These are phyloP conservation scores for Mus minutoides DNA, from an alignment of 2,797 vertebrate genomes.

Conservation along the genomic window DNA sequence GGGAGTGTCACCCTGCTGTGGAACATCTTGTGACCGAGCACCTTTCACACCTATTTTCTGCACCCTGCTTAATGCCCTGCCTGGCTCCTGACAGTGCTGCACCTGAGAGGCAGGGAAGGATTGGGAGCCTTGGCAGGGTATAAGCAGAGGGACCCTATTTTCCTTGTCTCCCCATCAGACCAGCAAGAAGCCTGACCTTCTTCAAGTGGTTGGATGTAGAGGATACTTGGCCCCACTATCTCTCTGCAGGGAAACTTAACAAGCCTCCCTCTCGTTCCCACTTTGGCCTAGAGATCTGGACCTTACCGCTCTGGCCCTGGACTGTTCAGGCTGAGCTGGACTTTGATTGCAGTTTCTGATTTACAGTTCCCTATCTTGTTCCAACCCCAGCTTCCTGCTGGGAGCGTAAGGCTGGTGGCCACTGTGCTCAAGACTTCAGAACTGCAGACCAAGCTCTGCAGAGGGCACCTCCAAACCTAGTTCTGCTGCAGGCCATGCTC, in stretches of 20 bases:
- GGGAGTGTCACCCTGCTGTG: slow-evolving; percentile 82
- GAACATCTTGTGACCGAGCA: slow-evolving; percentile 82
- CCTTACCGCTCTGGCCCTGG: rapidly evolving
- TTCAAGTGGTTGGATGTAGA: background rate
- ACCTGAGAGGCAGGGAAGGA: background rate
- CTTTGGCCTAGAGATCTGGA: rapidly evolving
- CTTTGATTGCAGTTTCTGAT: background rate
- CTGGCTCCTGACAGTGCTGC: background rate
- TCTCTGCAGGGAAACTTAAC: background rate
- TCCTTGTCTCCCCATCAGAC: background rate
- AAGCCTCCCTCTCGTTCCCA: background rate
- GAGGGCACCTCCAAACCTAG: background rate
- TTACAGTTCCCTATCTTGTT: no score
- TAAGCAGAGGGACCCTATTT: background rate
- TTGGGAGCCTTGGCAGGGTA: no score
- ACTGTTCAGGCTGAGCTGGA: background rate
- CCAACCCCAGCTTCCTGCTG: background rate
- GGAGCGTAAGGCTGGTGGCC: rapidly evolving
- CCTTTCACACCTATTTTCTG: slow-evolving; percentile 84
- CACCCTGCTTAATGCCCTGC: slow-evolving; percentile 80
- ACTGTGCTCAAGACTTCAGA: rapidly evolving
- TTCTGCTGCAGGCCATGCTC: background rate
- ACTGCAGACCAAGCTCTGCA: background rate
- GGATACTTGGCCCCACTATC: background rate
- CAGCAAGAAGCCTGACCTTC: background rate